phyloP scores from a whole-genome alignment of 2,113 vertebrate genomes.

The Hydropotes inermis region DNA sequence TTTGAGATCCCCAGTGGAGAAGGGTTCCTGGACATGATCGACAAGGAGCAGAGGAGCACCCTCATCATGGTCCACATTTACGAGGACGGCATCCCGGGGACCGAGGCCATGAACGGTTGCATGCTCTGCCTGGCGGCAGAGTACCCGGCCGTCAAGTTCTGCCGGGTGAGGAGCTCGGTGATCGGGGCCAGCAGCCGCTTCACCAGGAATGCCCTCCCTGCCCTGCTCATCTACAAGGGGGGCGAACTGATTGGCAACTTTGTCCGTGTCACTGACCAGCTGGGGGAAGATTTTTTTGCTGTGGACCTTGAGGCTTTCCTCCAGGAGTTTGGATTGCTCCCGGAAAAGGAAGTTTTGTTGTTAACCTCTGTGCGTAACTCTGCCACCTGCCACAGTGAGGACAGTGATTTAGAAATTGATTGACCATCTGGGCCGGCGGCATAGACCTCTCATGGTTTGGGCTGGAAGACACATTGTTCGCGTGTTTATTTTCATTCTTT shows the following conservation, averaged over 20 bases:
- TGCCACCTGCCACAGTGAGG: conserved; percentile 87
- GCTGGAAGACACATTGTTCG: not conserved
- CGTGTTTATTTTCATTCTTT: conserved; percentile 43
- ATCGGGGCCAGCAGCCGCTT: conserved; percentile 94
- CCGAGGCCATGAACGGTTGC: conserved; percentile 93
- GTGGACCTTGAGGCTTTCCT: conserved; percentile 95
- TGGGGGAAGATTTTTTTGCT: conserved; percentile 97
- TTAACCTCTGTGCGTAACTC: conserved; percentile 85
- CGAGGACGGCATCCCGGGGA: conserved; percentile 89
- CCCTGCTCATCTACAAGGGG: conserved; percentile 93
- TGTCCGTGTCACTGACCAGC: conserved; percentile 96
- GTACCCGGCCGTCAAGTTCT: conserved; percentile 94
- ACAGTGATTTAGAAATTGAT: conserved; percentile 98
- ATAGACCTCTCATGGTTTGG: conserved; percentile 14
- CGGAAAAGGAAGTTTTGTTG: conserved; percentile 87
- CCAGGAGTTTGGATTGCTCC: conserved; percentile 94
- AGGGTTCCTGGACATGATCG: conserved; percentile 93
- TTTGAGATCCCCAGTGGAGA: conserved; percentile 90
- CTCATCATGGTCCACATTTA: conserved; percentile 97
- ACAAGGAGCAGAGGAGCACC: conserved; percentile 91
- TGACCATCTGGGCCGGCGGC: conserved; percentile 67
- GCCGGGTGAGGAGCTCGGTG: conserved; percentile 90
- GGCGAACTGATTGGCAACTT: conserved; percentile 97
- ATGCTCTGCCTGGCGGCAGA: conserved; percentile 94
- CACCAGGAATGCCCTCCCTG: conserved; percentile 91